These are phyloP conservation scores for Chionomys nivalis DNA, from an alignment of 2,113 vertebrate species.

Conservation along the genomic window DNA sequence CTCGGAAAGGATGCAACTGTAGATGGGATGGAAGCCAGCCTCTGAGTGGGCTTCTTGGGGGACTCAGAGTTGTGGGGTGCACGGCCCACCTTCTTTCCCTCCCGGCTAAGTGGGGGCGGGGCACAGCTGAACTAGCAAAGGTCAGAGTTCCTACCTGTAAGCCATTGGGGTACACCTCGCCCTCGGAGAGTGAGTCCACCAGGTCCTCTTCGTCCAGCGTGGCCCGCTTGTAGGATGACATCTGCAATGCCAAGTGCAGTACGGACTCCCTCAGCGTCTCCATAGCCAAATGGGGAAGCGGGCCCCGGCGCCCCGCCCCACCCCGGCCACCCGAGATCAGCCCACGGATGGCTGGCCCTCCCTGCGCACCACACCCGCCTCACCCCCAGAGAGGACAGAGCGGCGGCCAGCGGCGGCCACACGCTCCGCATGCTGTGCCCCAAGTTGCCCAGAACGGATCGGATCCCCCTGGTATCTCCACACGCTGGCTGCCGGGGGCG, in stretches of 20 bases:
- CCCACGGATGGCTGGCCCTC: slow-evolving; percentile 15
- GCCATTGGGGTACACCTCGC: slow-evolving; percentile 90
- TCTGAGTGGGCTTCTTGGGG: background rate
- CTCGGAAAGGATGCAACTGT: background rate
- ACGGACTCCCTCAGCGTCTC: slow-evolving; percentile 88
- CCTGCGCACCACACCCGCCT: background rate
- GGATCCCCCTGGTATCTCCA: background rate
- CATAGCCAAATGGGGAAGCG: slow-evolving; percentile 75
- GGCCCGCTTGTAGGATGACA: slow-evolving; percentile 94
- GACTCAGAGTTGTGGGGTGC: background rate
- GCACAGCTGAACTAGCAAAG: slow-evolving; percentile 76
- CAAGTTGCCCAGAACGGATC: background rate
- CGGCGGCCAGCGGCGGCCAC: slow-evolving; percentile 31
- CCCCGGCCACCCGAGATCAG: slow-evolving; percentile 68
- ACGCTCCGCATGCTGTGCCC: slow-evolving; percentile 40
- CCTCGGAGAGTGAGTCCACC: slow-evolving; percentile 90
- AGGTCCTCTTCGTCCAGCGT: slow-evolving; percentile 96
- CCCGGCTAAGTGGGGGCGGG: background rate
- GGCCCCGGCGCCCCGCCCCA: slow-evolving; percentile 36
- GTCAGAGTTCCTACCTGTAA: slow-evolving; percentile 91
- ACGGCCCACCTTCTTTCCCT: background rate
- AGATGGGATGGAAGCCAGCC: background rate
- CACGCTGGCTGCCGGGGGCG: background rate
- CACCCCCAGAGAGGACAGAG: slow-evolving; percentile 55
- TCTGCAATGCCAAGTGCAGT: slow-evolving; percentile 90